Conservation (phyloP, 2,797 vertebrate genomes). For the Ceryle rudis region DNA sequence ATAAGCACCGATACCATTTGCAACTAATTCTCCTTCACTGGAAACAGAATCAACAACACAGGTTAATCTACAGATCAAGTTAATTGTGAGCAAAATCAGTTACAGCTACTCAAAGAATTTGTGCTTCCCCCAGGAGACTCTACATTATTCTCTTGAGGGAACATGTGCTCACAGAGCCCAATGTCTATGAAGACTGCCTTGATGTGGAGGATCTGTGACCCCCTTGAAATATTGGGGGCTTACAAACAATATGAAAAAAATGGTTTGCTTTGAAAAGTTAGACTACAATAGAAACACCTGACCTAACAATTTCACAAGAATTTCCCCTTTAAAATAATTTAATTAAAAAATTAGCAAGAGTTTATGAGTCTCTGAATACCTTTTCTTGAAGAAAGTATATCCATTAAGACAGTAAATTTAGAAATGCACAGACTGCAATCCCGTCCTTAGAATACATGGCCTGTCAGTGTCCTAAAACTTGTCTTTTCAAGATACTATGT, state of each 20-base stretch:
- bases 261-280: neutral
- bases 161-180: neutral
- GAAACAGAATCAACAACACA: neutral
- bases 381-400: neutral
- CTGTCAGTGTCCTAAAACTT: neutral
- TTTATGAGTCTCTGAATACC: neutral
- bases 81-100: neutral
- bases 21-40: neutral
- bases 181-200: neutral
- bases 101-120: neutral
- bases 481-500: neutral
- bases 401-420: neutral
- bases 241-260: neutral
- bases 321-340: neutral
- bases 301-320: neutral
- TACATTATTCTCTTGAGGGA: neutral
- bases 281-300: neutral
- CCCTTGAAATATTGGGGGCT: neutral
- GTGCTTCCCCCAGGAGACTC: neutral
- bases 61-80: neutral
- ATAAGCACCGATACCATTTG: neutral
- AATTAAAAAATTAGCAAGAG: neutral
- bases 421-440: neutral
- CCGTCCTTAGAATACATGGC: neutral
- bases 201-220: neutral